Conservation (phyloP, 2,888 invertebrate genomes). For the Torymus auratus region DNA sequence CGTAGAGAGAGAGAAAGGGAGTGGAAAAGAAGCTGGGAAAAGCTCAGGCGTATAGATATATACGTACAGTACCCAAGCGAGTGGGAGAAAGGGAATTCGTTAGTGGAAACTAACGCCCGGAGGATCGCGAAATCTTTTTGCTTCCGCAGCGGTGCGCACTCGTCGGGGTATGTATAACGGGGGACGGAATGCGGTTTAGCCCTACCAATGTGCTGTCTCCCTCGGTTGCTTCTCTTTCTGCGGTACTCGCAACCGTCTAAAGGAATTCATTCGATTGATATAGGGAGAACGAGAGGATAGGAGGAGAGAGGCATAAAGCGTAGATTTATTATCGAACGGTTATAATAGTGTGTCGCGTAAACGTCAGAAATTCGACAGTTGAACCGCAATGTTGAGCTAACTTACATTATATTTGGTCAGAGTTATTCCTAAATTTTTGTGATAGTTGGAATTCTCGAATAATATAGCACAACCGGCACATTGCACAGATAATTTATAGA, state of each 20-base stretch:
- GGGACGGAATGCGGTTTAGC: slow-evolving; percentile 65
- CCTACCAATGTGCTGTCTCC: slow-evolving; percentile 1
- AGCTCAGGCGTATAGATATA: neutral
- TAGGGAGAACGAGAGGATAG: neutral
- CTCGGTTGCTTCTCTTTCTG: slow-evolving; percentile 4
- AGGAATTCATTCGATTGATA: slow-evolving; percentile 36
- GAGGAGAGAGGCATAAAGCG: neutral
- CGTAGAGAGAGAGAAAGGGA: slow-evolving; percentile 26
- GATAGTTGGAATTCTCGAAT: too few relatives aligned
- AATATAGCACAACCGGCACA: too few relatives aligned
- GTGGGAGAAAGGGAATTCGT: slow-evolving; percentile 69
- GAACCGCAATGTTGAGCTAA: neutral
- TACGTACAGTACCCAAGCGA: neutral
- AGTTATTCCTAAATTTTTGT: too few relatives aligned
- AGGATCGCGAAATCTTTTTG: slow-evolving; percentile 67
- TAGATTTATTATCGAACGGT: slow-evolving; percentile 3
- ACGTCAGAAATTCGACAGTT: neutral
- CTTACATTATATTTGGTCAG: neutral
- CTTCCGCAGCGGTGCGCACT: slow-evolving; percentile 55
- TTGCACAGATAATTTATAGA: too few relatives aligned
- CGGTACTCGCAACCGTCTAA: slow-evolving; percentile 9
- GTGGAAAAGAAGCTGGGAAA: slow-evolving; percentile 60
- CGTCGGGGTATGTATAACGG: slow-evolving; percentile 58
- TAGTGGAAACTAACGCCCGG: slow-evolving; percentile 68
- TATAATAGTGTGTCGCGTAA: too few relatives aligned